Evolutionary conservation across 1,140 invertebrate species (phyloP).

Genomic region (Sarcophaga bullata): DNA sequence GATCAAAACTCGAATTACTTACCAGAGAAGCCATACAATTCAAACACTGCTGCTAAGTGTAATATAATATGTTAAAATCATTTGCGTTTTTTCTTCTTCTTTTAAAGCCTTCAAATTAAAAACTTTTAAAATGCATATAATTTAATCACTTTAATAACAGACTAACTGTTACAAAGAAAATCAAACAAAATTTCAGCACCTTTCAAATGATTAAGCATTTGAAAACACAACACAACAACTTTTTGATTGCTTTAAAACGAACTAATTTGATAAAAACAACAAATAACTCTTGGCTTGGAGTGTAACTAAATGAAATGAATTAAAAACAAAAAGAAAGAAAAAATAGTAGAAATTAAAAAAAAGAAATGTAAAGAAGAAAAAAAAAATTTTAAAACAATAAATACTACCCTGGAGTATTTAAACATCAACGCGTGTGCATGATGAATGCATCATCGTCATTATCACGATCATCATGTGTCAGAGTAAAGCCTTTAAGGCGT

Average conservation of each 20-base stretch:
- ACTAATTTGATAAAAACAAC: background rate
- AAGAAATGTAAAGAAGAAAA: background rate
- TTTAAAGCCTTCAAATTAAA: too few relatives aligned
- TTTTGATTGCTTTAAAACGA: background rate
- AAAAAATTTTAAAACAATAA: conserved; percentile 1
- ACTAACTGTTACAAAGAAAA: background rate
- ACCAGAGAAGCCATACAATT: too few relatives aligned
- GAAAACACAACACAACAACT: too few relatives aligned
- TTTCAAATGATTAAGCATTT: conserved; percentile 29
- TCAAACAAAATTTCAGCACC: conserved; percentile 31
- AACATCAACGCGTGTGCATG: conserved; percentile 32
- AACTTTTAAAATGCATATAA: too few relatives aligned
- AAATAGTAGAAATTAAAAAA: background rate
- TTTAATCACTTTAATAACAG: too few relatives aligned
- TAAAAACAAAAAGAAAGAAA: background rate
- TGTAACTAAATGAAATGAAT: conserved; percentile 2
- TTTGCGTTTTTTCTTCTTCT: too few relatives aligned
- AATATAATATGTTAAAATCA: too few relatives aligned
- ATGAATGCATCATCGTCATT: conserved; percentile 28
- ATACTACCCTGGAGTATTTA: conserved; percentile 34
- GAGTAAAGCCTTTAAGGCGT: conserved; percentile 33
- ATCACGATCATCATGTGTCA: conserved; percentile 28
- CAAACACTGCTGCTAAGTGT: too few relatives aligned
- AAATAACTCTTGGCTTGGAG: too few relatives aligned
- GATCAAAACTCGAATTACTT: too few relatives aligned